Percentiles rank a stretch among this genome's conserved stretches.
These are phyloP conservation scores for Nephrocerus scutellatus DNA, from an alignment of 2,888 invertebrate species.

Conservation along the genomic window DNA sequence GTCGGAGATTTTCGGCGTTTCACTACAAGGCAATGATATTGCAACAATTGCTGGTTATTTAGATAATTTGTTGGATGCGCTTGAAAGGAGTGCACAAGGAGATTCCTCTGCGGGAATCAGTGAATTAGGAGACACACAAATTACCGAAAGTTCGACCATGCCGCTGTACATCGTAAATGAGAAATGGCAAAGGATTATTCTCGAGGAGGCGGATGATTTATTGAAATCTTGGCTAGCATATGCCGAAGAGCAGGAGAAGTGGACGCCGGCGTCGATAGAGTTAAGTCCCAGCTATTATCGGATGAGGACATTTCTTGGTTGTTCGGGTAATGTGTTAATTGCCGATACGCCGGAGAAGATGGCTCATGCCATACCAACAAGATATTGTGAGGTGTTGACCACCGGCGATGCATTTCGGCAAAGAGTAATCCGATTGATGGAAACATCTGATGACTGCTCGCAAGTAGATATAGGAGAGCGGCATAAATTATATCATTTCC, in stretches of 20 bases:
- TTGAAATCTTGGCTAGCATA: conserved; percentile 17
- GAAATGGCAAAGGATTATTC: conserved; percentile 13
- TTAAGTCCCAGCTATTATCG: too few relatives aligned
- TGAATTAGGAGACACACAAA: too few relatives aligned
- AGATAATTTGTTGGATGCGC: conserved; percentile 30
- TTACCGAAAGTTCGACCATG: too few relatives aligned
- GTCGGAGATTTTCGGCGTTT: conserved; percentile 31
- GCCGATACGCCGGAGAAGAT: too few relatives aligned
- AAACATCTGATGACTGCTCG: conserved; percentile 25
- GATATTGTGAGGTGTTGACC: conserved; percentile 27
- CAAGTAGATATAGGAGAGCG: conserved; percentile 24
- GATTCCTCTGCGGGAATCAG: too few relatives aligned
- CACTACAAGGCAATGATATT: conserved; percentile 25
- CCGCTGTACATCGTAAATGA: too few relatives aligned
- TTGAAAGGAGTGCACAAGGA: conserved; percentile 20
- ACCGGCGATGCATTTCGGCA: conserved; percentile 30
- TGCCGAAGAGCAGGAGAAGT: too few relatives aligned
- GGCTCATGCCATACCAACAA: too few relatives aligned
- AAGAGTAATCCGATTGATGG: conserved; percentile 24
- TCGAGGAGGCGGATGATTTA: conserved; percentile 30
- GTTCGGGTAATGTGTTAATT: too few relatives aligned
- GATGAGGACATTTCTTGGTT: too few relatives aligned
- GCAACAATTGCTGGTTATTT: conserved; percentile 30
- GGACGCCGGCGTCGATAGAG: too few relatives aligned
- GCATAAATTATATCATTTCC: conserved; percentile 28